Percentiles rank a stretch among this genome's conserved stretches.
These are phyloP conservation scores for Chelidonichthys spinosus DNA, from an alignment of 2,797 vertebrate species.

Conservation along the genomic window DNA sequence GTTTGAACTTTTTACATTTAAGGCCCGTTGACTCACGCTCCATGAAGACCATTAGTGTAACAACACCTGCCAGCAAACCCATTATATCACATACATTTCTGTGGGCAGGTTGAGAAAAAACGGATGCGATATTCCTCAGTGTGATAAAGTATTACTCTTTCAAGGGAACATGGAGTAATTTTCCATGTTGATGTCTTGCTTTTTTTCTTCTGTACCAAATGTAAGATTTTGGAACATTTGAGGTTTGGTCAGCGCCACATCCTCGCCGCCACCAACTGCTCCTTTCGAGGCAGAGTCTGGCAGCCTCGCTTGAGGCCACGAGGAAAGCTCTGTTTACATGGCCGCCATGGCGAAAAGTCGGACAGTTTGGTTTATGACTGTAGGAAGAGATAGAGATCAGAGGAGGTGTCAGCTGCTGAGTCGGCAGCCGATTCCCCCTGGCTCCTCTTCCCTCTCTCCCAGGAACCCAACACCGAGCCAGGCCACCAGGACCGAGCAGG, in stretches of 20 bases:
- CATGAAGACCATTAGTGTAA: background rate
- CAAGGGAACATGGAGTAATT: background rate
- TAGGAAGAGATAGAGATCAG: constrained; percentile 81
- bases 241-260: constrained; percentile 20
- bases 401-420: constrained; percentile 83
- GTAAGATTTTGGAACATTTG: background rate
- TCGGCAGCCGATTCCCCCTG: constrained; percentile 72
- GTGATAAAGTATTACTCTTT: background rate
- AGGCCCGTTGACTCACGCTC: too few species aligned
- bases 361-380: constrained; percentile 77
- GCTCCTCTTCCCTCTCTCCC: constrained; percentile 81
- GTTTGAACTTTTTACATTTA: constrained; percentile 19
- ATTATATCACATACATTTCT: constrained; percentile 13
- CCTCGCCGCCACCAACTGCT: constrained; percentile 23
- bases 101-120: constrained; percentile 3
- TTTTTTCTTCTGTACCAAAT: constrained; percentile 6
- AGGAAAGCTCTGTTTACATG: constrained; percentile 70
- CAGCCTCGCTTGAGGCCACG: constrained; percentile 38
- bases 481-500: constrained; percentile 69
- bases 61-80: constrained; percentile 19
- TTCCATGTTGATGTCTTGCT: background rate
- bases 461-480: constrained; percentile 80
- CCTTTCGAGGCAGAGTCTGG: constrained; percentile 37
- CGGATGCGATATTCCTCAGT: background rate
- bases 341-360: constrained; percentile 67